phyloP scores from a whole-genome alignment of 1,140 invertebrate species.

The Lucilia cuprina region DNA sequence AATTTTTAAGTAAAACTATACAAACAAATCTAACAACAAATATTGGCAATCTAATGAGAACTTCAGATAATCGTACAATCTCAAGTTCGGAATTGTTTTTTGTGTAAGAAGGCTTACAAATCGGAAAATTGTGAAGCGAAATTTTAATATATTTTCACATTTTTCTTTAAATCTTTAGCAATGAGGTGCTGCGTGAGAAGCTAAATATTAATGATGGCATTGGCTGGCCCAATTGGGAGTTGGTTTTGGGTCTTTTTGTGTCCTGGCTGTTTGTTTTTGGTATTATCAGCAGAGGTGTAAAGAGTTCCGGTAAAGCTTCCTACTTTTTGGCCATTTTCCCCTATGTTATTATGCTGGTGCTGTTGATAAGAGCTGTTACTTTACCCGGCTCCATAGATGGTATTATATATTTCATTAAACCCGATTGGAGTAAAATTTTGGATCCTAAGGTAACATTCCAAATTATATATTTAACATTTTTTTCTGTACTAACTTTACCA shows the following conservation, averaged over 20 bases:
- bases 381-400: conserved; percentile 78
- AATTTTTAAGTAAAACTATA: conserved; percentile 13
- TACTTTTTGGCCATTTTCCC: conserved; percentile 89
- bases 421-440: conserved; percentile 74
- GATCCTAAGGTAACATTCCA: conserved; percentile 70
- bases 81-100: conserved; percentile 71
- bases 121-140: not conserved
- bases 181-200: conserved; percentile 73
- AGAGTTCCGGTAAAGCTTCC: conserved; percentile 78
- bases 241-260: conserved; percentile 77
- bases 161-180: conserved; percentile 63
- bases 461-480: not conserved
- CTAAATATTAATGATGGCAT: conserved; percentile 75
- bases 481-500: not conserved
- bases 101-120: conserved; percentile 62
- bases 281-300: conserved; percentile 78
- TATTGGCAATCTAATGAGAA: conserved; percentile 36
- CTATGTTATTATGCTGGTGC: conserved; percentile 80
- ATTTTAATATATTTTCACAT: not conserved
- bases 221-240: conserved; percentile 75
- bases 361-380: conserved; percentile 76
- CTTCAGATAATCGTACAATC: conserved; percentile 43
- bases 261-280: conserved; percentile 82
- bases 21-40: conserved; percentile 25
- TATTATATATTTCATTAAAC: conserved; percentile 79